These are phyloP conservation scores for Macrostomum lignano DNA, from an alignment of 1,140 invertebrate genomes.

Conservation along the genomic window DNA sequence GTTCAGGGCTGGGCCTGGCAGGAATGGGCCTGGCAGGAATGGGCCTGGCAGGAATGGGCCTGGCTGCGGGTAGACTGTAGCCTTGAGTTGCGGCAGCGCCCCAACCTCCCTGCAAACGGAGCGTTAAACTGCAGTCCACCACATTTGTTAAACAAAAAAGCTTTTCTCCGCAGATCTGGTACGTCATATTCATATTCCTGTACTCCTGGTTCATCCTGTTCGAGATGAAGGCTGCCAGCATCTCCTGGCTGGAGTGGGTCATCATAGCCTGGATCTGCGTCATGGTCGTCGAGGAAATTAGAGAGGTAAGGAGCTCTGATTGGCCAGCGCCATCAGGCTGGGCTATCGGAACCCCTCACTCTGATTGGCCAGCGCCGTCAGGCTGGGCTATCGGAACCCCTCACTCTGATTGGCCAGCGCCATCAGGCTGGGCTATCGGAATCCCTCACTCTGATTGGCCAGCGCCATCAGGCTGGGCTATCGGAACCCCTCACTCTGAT, in stretches of 20 bases:
- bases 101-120: not conserved
- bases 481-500: no score
- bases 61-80: not conserved
- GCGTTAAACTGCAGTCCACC: not conserved
- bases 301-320: conserved; percentile 18
- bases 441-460: no score
- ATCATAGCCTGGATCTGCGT: conserved; percentile 15
- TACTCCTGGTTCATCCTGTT: conserved; percentile 1
- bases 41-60: no score
- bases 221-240: not conserved
- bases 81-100: not conserved
- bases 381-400: no score
- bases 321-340: no score
- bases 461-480: no score
- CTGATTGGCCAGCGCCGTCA: no score
- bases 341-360: no score
- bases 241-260: conserved; percentile 11
- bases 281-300: conserved; percentile 16
- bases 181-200: conserved; percentile 1
- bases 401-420: no score
- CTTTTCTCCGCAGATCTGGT: not conserved
- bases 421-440: no score
- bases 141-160: not conserved
- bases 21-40: not conserved
- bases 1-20: not conserved